Evolutionary conservation across 2,888 invertebrate genomes (phyloP).

Genomic region (Scaptomyza flava): DNA sequence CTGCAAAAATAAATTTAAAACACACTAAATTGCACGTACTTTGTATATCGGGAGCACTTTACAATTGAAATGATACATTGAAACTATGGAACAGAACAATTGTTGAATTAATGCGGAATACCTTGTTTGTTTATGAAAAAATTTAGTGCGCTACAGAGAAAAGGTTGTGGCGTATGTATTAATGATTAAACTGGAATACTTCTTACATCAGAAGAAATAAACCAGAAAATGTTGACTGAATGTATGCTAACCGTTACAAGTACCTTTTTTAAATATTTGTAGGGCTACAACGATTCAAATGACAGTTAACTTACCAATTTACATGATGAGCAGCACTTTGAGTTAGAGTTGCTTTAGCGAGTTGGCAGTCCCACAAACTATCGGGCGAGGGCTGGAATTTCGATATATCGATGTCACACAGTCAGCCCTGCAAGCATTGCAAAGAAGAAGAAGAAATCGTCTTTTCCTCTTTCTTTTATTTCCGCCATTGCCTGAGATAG

Average conservation of each 20-base stretch:
- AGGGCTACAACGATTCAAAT: constrained; percentile 36
- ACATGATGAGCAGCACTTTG: constrained; percentile 41
- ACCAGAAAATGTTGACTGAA: not conserved
- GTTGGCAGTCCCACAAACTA: constrained; percentile 15
- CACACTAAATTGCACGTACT: not conserved
- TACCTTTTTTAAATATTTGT: not conserved
- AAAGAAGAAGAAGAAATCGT: constrained; percentile 38
- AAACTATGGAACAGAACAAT: constrained; percentile 4
- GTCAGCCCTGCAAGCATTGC: constrained; percentile 37
- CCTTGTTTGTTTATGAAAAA: constrained; percentile 49
- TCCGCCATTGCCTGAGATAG: constrained; percentile 84
- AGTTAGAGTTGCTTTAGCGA: constrained; percentile 12
- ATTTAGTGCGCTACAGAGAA: constrained; percentile 39
- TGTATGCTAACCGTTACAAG: not conserved
- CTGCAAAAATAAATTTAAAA: not conserved
- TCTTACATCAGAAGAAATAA: no score
- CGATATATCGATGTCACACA: constrained; percentile 30
- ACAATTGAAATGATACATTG: constrained; percentile 7
- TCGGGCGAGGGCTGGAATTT: not conserved
- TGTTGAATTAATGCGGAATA: constrained; percentile 27
- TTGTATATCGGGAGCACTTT: constrained; percentile 84
- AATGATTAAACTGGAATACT: not conserved
- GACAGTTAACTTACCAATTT: constrained; percentile 22
- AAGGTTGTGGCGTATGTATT: constrained; percentile 19
- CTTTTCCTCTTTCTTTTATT: constrained; percentile 83